phyloP scores from a whole-genome alignment of 2,888 invertebrate species.

The Drosophila helvetica region DNA sequence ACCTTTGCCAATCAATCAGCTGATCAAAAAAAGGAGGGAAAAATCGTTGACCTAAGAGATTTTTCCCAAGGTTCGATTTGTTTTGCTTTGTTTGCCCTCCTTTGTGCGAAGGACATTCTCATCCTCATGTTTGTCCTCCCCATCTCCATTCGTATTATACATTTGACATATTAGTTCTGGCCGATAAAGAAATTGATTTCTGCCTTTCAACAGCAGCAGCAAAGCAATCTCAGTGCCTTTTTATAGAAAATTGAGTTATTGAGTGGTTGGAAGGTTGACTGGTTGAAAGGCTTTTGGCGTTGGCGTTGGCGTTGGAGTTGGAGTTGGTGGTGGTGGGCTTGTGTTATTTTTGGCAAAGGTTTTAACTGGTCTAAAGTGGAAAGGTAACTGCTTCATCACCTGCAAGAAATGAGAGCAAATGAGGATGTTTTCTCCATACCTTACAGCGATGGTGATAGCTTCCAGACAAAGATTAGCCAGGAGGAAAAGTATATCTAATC shows the following conservation, averaged over 20 bases:
- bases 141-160: constrained; percentile 57
- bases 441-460: no score
- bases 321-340: neutral
- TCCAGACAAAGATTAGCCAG: neutral
- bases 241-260: constrained; percentile 65
- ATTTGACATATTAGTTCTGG: constrained; percentile 76
- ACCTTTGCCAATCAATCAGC: constrained; percentile 68
- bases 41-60: constrained; percentile 49
- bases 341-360: neutral
- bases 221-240: constrained; percentile 33
- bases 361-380: neutral
- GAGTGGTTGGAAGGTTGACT: constrained; percentile 55
- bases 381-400: neutral
- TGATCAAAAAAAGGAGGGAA: constrained; percentile 34
- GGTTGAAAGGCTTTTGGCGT: neutral
- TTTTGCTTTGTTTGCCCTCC: constrained; percentile 39
- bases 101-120: constrained; percentile 53
- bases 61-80: constrained; percentile 26
- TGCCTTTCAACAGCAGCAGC: constrained; percentile 59
- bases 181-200: constrained; percentile 75
- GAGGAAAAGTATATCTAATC: neutral
- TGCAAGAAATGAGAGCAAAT: neutral
- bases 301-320: neutral
- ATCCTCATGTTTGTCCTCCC: constrained; percentile 5
- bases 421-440: no score